Evolutionary conservation across 1,140 invertebrate species (phyloP).

Genomic region (Pseudomyrmex dendroicus): DNA sequence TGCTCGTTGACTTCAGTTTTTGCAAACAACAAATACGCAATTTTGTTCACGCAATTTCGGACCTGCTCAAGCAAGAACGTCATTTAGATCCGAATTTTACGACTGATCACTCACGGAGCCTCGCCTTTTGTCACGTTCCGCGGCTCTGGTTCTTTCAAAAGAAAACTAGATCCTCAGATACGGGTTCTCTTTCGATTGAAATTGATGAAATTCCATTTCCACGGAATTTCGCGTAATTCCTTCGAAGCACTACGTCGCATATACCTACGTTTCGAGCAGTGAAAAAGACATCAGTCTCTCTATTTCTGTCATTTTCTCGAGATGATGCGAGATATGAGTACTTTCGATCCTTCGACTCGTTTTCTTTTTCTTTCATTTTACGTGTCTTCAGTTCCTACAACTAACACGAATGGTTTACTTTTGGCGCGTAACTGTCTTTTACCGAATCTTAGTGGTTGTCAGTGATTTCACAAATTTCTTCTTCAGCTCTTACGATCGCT

Average conservation of each 20-base stretch:
- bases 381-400: too few species aligned
- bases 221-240: constrained; percentile 56
- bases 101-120: constrained; percentile 64
- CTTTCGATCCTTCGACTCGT: too few species aligned
- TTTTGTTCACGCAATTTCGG: constrained; percentile 68
- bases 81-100: constrained; percentile 65
- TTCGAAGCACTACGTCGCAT: constrained; percentile 36
- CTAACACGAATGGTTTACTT: too few species aligned
- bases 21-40: constrained; percentile 47
- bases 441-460: too few species aligned
- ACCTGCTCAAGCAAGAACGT: constrained; percentile 45
- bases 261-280: constrained; percentile 1
- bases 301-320: constrained; percentile 33
- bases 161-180: constrained; percentile 55
- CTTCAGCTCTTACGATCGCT: too few species aligned
- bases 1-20: constrained; percentile 24
- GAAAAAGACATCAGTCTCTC: constrained; percentile 10
- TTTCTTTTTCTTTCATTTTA: too few species aligned
- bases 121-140: constrained; percentile 57
- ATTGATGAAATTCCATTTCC: constrained; percentile 58
- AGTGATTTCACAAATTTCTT: too few species aligned
- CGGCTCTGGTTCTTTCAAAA: constrained; percentile 24
- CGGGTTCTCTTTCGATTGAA: constrained; percentile 54
- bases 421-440: too few species aligned
- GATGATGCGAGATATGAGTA: constrained; percentile 12